Conservation (phyloP, 2,888 invertebrate species). For the Synergus gifuensis region DNA sequence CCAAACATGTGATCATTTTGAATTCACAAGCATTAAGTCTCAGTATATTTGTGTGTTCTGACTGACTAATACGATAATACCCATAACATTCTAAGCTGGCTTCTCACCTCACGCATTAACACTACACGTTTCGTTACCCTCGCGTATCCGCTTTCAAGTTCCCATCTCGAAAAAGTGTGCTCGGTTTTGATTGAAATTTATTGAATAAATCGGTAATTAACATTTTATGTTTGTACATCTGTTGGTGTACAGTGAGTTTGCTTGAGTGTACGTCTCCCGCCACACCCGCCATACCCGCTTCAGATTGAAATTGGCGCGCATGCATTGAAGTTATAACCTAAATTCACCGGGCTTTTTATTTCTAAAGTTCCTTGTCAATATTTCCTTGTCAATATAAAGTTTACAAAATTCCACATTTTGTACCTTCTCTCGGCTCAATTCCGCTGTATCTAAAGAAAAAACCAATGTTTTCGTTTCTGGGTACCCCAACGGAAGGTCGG, state of each 20-base stretch:
- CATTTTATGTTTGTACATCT: conserved; percentile 9
- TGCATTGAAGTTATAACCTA: conserved; percentile 71
- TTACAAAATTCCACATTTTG: neutral
- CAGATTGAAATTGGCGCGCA: conserved; percentile 75
- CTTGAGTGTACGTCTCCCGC: conserved; percentile 65
- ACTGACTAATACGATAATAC: no score
- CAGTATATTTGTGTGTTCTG: no score
- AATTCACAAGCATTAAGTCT: no score
- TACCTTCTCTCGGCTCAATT: neutral
- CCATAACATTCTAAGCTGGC: no score
- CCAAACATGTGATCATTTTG: no score
- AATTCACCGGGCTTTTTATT: conserved; percentile 49
- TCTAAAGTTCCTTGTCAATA: no score
- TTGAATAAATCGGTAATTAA: conserved; percentile 64
- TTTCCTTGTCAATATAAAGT: no score
- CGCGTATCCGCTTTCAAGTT: neutral
- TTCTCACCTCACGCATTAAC: conserved; percentile 41
- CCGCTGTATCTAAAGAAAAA: neutral
- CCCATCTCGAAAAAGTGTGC: neutral
- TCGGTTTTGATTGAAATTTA: conserved; percentile 46
- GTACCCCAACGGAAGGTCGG: neutral
- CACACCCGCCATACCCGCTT: conserved; percentile 61
- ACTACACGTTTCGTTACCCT: conserved; percentile 40
- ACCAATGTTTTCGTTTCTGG: neutral
- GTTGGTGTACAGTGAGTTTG: conserved; percentile 47